Conservation (phyloP, 2,113 vertebrate genomes). For the Mesitornis unicolor region DNA sequence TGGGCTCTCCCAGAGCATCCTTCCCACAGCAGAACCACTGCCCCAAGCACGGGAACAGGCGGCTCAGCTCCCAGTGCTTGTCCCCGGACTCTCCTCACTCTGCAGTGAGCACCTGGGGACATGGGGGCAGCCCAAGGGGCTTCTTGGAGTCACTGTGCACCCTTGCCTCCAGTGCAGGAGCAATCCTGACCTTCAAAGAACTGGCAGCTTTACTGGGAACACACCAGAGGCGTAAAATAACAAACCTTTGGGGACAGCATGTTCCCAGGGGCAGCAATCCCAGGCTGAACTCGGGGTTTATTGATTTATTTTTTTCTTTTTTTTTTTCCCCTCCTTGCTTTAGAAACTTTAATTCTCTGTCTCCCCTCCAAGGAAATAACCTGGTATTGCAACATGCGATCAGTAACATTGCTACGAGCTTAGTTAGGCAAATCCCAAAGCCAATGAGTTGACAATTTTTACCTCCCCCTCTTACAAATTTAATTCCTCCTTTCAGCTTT, state of each 20-base stretch:
- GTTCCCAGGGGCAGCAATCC: not conserved
- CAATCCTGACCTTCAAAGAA: not conserved
- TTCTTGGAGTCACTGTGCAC: not conserved
- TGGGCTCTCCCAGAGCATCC: not conserved
- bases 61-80: not conserved
- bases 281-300: not conserved
- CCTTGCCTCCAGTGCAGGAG: not conserved
- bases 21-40: fast-evolving
- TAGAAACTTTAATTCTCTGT: not conserved
- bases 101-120: not conserved
- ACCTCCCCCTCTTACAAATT: not conserved
- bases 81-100: not conserved
- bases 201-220: not conserved
- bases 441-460: not conserved
- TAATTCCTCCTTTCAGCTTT: not conserved
- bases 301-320: fast-evolving
- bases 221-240: not conserved
- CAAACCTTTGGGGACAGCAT: not conserved
- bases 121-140: no score
- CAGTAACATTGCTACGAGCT: not conserved
- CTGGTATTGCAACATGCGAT: not conserved
- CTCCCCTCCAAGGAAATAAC: conserved; percentile 17
- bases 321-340: not conserved
- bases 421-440: not conserved
- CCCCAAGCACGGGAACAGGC: not conserved